Base-by-base conservation (phyloP, 1,140 invertebrate genomes). In the Pachyrhynchus sulphureomaculatus region DNA sequence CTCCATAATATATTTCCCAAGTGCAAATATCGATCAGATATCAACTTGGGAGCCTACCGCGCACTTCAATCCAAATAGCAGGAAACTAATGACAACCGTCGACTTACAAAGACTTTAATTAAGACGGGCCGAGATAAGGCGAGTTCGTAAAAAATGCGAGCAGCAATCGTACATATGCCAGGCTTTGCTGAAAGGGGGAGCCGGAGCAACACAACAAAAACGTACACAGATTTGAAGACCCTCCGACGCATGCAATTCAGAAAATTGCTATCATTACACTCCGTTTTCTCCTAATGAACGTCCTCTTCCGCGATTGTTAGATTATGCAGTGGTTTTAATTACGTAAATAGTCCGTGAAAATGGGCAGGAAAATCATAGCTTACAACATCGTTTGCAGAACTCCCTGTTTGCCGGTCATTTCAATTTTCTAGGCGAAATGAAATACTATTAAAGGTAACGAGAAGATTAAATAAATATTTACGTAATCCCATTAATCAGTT, bases 171-270 rank as follows among this genome's bases (percentile, higher is more conserved):
- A 58, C 55, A 58, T 58, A 58, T 58, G 55, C 55, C 55, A 41
- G 24, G 36, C 34, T 53, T 39, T 24, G 13, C 39, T 17, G 18
- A 26, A 29, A 39, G 29, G 41, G 53, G 53, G 51, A 29, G 51
- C 21, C 32, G 5, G 34, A 36, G 24, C 8, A 64, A 67, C 65
- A 69, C 60, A 69, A 56, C 64, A 68, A 66, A 69, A 69, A 60
- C 60, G 51, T 33, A 56, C 44, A 56, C 44, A 47, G 47, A 56
- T 56, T 56, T 34, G 41, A 47, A 56, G 54, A 56, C 57, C 47
- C 57, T 42, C 47, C 24, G 57, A 42, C 21, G 53, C 41, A 41
- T 33, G 53, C 53, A 42, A 36, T 60, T 60, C 44, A 51, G 45
- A 60, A 60, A 60, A 60, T 60, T 60, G 57, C 47, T 60, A 60